Evolutionary conservation across 2,113 vertebrate genomes (phyloP).

Genomic region (Poeciliopsis occidentalis): DNA sequence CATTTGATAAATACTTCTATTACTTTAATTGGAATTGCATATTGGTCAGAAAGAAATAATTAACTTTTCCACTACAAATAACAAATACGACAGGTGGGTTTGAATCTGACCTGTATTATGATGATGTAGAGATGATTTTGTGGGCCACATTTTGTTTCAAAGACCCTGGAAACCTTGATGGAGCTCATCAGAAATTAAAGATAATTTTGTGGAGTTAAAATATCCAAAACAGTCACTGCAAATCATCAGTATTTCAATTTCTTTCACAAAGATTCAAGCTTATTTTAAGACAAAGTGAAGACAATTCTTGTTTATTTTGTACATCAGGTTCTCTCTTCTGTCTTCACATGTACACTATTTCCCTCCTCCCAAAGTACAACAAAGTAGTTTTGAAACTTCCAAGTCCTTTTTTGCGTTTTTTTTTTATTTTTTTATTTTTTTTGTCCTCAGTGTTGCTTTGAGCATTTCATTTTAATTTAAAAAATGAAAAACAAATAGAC

Average conservation of each 20-base stretch:
- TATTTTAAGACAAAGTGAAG: slow-evolving; percentile 8
- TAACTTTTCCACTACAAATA: not conserved
- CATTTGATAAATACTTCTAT: not conserved
- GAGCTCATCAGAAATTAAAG: not conserved
- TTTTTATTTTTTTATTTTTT: not conserved
- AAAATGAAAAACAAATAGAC: slow-evolving; percentile 61
- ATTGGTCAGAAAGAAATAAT: not conserved
- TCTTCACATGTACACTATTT: slow-evolving; percentile 48
- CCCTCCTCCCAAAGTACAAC: slow-evolving; percentile 40
- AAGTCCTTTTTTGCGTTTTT: slow-evolving; percentile 5
- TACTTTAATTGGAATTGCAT: not conserved
- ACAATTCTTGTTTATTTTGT: slow-evolving; percentile 1
- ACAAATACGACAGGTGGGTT: not conserved
- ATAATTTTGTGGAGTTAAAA: not conserved
- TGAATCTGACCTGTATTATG: not conserved
- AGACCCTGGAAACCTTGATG: not conserved
- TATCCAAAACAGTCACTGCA: not conserved
- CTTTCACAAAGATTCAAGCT: not conserved
- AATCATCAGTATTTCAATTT: not conserved
- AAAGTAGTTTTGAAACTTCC: slow-evolving; percentile 43
- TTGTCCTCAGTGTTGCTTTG: slow-evolving; percentile 61
- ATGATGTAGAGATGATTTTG: not conserved
- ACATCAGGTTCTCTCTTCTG: not conserved
- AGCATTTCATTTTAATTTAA: slow-evolving; percentile 79
- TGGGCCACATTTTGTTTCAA: not conserved